These are phyloP conservation scores for Cremastobaeus sp. DNA, from an alignment of 2,888 invertebrate genomes.

Conservation along the genomic window DNA sequence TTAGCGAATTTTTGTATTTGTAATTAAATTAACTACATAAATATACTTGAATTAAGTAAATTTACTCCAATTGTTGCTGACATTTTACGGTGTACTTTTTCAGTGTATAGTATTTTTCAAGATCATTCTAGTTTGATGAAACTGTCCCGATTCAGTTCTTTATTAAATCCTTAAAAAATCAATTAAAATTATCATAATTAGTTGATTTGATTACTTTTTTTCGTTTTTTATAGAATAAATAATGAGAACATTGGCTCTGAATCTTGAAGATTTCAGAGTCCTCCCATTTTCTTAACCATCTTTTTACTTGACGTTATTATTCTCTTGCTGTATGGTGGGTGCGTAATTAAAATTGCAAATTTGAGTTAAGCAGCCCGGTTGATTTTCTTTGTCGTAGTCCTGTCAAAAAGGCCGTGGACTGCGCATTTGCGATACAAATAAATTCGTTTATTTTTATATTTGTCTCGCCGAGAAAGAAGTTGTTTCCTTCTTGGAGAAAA, in stretches of 20 bases:
- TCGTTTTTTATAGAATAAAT: constrained; percentile 22
- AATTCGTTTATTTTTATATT: constrained; percentile 76
- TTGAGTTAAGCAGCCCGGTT: constrained; percentile 71
- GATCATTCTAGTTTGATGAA: no score
- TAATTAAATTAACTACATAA: no score
- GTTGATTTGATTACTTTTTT: no score
- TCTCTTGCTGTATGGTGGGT: constrained; percentile 52
- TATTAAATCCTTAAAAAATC: no score
- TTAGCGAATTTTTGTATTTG: no score
- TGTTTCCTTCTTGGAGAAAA: constrained; percentile 59
- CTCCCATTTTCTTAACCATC: constrained; percentile 38
- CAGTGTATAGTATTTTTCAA: no score
- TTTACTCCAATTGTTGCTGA: no score
- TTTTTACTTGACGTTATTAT: constrained; percentile 53
- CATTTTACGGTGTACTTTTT: no score
- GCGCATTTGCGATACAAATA: constrained; percentile 75
- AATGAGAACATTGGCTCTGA: constrained; percentile 19
- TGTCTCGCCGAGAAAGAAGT: constrained; percentile 65
- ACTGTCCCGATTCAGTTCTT: no score
- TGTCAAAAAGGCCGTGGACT: constrained; percentile 68
- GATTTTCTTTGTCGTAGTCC: constrained; percentile 63
- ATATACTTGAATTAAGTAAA: no score
- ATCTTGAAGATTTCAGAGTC: constrained; percentile 46
- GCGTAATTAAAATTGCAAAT: constrained; percentile 76
- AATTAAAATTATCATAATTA: no score